Conservation (phyloP, 2,888 invertebrate species). For the Invenusta paracnida region DNA sequence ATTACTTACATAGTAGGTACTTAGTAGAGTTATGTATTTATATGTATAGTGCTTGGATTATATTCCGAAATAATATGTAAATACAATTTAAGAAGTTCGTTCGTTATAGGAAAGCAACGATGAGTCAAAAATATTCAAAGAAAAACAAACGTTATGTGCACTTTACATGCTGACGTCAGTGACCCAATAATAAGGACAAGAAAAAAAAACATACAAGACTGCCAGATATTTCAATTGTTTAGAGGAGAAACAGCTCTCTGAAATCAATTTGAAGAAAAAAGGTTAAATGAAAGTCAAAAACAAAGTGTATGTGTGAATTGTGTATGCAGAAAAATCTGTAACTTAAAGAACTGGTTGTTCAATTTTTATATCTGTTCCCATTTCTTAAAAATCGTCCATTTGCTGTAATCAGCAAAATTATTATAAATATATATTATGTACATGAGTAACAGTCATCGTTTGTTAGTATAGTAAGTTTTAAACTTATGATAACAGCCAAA, state of each 20-base stretch:
- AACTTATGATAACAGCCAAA: too few relatives aligned
- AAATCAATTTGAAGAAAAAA: background rate
- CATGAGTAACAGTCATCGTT: too few relatives aligned
- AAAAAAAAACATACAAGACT: slow-evolving; percentile 8
- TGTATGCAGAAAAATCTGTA: too few relatives aligned
- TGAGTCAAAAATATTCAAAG: background rate
- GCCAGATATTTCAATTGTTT: background rate
- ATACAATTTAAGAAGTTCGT: background rate
- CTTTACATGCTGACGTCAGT: background rate
- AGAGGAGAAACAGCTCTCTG: background rate
- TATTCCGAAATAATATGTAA: background rate
- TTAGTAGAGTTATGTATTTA: too few relatives aligned
- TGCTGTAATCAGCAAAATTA: too few relatives aligned
- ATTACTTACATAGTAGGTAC: too few relatives aligned
- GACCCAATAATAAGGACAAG: background rate
- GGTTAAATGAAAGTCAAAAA: background rate
- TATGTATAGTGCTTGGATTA: background rate
- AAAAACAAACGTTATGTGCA: background rate
- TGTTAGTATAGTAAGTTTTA: too few relatives aligned
- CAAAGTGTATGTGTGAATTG: background rate
- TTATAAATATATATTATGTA: too few relatives aligned
- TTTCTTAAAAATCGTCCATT: too few relatives aligned
- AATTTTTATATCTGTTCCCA: too few relatives aligned
- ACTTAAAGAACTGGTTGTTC: too few relatives aligned
- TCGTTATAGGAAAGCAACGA: background rate